These are phyloP conservation scores for Chlorocebus sabaeus DNA, from an alignment of 2,113 vertebrate genomes.

Conservation along the genomic window DNA sequence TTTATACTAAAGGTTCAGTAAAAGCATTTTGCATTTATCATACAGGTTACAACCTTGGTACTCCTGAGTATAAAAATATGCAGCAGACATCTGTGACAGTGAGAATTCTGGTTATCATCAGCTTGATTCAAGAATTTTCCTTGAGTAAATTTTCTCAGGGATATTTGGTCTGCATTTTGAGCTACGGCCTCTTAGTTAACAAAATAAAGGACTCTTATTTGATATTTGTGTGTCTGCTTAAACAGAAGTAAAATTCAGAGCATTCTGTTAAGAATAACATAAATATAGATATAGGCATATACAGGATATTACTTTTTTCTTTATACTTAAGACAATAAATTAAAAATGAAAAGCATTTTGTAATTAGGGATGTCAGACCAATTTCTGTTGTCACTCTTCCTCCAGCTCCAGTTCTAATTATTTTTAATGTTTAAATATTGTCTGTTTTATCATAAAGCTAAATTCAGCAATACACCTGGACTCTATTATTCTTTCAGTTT, in stretches of 20 bases:
- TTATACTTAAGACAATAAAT: neutral
- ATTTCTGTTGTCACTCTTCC: neutral
- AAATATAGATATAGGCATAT: neutral
- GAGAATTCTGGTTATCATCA: neutral
- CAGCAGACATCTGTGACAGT: neutral
- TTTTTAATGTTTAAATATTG: neutral
- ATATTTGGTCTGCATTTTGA: neutral
- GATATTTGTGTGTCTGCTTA: neutral
- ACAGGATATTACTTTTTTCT: neutral
- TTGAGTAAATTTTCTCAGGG: neutral
- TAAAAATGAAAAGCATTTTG: neutral
- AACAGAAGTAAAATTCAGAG: neutral
- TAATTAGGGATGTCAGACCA: neutral
- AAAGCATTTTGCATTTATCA: conserved; percentile 25
- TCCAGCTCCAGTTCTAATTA: neutral
- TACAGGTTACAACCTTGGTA: neutral
- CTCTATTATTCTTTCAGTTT: neutral
- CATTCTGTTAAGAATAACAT: neutral
- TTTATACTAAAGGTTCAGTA: conserved; percentile 13
- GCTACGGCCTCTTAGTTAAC: neutral
- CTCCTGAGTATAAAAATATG: neutral
- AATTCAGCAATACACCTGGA: neutral
- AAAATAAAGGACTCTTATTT: neutral
- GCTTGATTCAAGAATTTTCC: neutral
- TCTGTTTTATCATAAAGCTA: neutral